Conservation (phyloP, 2,888 invertebrate genomes). For the Gerris lacustris region DNA sequence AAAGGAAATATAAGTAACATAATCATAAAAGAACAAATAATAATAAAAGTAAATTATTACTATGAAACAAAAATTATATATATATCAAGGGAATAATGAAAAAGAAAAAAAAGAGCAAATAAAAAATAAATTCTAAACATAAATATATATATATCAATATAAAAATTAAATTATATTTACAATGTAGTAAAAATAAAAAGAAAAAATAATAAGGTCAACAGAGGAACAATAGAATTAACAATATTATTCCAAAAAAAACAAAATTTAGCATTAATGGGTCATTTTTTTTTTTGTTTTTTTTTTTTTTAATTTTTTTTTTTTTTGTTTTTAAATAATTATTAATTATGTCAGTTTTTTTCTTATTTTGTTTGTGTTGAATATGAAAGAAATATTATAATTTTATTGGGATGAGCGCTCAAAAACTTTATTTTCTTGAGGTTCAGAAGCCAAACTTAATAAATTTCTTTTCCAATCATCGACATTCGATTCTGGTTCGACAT, state of each 20-base stretch:
- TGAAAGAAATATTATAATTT: not conserved
- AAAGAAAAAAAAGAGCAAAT: not conserved
- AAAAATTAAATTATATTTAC: too few species aligned
- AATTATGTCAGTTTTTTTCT: too few species aligned
- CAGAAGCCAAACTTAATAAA: constrained; percentile 1
- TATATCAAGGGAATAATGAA: not conserved
- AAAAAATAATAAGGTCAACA: too few species aligned
- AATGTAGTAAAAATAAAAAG: too few species aligned
- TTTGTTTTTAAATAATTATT: not conserved
- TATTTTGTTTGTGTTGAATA: not conserved
- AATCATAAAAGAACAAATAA: not conserved
- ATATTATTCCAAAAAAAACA: too few species aligned
- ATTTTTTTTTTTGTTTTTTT: too few species aligned
- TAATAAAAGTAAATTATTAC: not conserved
- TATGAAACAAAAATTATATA: not conserved
- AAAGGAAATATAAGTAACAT: too few species aligned
- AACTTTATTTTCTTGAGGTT: constrained; percentile 5
- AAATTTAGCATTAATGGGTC: too few species aligned
- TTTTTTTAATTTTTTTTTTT: not conserved
- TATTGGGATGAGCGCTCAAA: not conserved
- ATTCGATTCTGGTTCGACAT: not conserved
- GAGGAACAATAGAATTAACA: too few species aligned
- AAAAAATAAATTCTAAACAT: not conserved
- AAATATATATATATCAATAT: too few species aligned
- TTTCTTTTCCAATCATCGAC: not conserved